Evolutionary conservation across 2,797 vertebrate species (phyloP), one percentile per base, ranked within the genome.

Genomic region (Decapterus maruadsi): DNA sequence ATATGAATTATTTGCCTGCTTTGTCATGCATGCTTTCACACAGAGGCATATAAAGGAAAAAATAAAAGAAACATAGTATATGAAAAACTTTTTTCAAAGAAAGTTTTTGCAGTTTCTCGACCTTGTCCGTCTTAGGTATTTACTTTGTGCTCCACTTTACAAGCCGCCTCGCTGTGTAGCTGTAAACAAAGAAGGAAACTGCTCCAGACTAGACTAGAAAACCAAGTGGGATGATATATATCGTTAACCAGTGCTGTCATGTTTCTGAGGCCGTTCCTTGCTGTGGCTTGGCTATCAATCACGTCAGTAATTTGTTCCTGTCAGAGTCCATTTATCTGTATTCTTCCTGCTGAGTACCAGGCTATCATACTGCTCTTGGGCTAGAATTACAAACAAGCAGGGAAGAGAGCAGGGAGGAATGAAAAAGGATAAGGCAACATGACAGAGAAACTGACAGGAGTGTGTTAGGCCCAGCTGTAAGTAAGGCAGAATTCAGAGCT

Each of bases 281-380:
- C 77, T 70, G 70, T 54, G 72, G 77, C 71, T 83, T 36, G 43
- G 78, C 72, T 61, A 83, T 93, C 87, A 84, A 81, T 94, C 83
- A 82, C 83, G 75, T 78, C 80, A 60, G 77, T 45, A 62, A 84
- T 87, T 90, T 91, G 79, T 89, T 93, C 76, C 77, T 91, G 87
- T 92, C 88, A 82, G 68, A 87, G 58, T 84, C 78, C 68, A 83
- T 87, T 88, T 89, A 86, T 89, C 82, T 82, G 61, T 78, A 42
- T 79, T 84, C 75, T 65, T 85, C 64, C 61, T 53, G 0, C 64
- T 67, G 75, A 75, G 68, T 31, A 62, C 66, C 54, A 68, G 75
- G 42, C 71, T 65, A 58, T 72, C 77, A 60, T 16, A 4, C 73
- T 57, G 59, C 77, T 88, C 68, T 72, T 31, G 61, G 72, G 77